A percentile compares a stretch with the other conserved stretches of the same genome.
Conservation (phyloP, 2,113 vertebrate genomes). For the Hippopotamus amphibius region DNA sequence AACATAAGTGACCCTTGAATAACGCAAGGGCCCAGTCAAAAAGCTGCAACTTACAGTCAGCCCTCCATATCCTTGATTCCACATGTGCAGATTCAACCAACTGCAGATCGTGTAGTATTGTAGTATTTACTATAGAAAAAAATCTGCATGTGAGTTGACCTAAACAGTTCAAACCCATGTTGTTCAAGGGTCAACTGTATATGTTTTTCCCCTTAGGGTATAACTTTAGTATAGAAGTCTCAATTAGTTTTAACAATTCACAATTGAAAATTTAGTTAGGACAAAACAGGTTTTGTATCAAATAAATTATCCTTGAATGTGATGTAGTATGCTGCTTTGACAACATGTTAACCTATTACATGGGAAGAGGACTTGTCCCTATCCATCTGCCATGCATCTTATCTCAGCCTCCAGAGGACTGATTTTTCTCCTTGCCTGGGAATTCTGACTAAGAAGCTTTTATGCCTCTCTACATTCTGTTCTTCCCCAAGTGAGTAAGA, state of each 20-base stretch:
- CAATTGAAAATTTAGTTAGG: not conserved
- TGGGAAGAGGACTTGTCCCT: not conserved
- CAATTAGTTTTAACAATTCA: constrained; percentile 8
- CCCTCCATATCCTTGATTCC: not conserved
- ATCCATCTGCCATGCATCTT: not conserved
- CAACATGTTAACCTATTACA: not conserved
- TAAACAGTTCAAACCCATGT: not conserved
- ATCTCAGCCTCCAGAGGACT: not conserved
- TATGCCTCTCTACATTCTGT: not conserved
- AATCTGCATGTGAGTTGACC: not conserved
- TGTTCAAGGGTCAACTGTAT: not conserved
- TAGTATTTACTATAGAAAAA: not conserved
- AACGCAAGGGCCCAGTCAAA: not conserved
- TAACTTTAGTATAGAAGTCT: not conserved
- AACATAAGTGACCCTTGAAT: not conserved
- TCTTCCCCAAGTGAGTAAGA: not conserved
- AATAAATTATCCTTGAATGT: constrained; percentile 2
- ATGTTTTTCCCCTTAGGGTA: not conserved
- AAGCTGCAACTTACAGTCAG: not conserved
- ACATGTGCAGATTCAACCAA: not conserved
- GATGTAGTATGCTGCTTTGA: not conserved
- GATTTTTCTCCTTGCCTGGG: not conserved
- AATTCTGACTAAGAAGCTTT: not conserved
- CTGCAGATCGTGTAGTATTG: not conserved
- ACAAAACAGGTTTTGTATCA: not conserved